Conservation (phyloP, 1,140 invertebrate species). For the Drosophila bipectinata region DNA sequence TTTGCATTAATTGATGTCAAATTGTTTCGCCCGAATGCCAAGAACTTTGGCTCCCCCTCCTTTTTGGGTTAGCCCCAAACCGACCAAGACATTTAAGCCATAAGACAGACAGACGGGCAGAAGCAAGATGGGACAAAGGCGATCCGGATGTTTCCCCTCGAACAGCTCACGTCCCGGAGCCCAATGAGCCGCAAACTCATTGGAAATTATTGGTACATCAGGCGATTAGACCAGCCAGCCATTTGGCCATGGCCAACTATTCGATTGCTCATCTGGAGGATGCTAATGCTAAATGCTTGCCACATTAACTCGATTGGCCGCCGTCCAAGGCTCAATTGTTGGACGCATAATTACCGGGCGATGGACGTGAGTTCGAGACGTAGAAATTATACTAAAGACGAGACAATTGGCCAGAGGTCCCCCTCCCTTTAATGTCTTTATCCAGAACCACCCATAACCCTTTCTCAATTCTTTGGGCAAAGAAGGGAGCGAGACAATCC, state of each 20-base stretch:
- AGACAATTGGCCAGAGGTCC: constrained; percentile 58
- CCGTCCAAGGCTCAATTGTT: constrained; percentile 69
- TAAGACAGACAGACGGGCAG: too few species aligned
- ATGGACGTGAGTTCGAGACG: constrained; percentile 57
- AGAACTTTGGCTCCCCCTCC: constrained; percentile 16
- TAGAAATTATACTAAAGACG: constrained; percentile 64
- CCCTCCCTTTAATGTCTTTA: constrained; percentile 20
- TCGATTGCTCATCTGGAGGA: constrained; percentile 46
- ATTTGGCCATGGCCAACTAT: constrained; percentile 16
- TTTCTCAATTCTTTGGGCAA: constrained; percentile 32
- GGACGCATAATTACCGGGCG: constrained; percentile 67
- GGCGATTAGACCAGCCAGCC: constrained; percentile 13
- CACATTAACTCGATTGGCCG: constrained; percentile 78
- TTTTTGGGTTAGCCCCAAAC: constrained; percentile 18
- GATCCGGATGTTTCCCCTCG: not conserved
- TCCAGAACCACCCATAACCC: constrained; percentile 41
- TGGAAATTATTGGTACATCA: constrained; percentile 81
- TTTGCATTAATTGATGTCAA: constrained; percentile 60
- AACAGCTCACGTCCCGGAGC: constrained; percentile 54
- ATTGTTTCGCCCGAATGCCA: constrained; percentile 52
- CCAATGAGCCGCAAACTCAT: constrained; percentile 80
- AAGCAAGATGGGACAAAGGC: constrained; percentile 20
- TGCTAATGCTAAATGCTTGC: constrained; percentile 73
- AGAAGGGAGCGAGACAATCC: constrained; percentile 51
- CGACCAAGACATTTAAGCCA: constrained; percentile 34